Evolutionary conservation across 2,113 vertebrate genomes (phyloP).

Genomic region (Murina feae): DNA sequence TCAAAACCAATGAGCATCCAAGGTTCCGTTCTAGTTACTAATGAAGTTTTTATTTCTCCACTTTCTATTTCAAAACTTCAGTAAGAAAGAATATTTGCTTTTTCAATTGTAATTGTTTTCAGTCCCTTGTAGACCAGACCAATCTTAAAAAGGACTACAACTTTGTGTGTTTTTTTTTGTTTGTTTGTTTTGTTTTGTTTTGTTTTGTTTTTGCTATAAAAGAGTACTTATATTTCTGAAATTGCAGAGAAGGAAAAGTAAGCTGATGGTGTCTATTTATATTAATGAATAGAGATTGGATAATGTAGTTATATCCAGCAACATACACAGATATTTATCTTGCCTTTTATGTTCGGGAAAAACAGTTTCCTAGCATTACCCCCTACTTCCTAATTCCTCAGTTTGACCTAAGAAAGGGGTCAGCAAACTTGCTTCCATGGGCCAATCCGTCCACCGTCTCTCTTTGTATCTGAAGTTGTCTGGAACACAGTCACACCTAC

Average conservation of each 20-base stretch:
- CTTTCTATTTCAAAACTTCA: slow-evolving; percentile 69
- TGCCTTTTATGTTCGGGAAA: not conserved
- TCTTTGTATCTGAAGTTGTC: not conserved
- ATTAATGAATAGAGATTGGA: not conserved
- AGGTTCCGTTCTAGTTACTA: slow-evolving; percentile 48
- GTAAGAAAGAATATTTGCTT: slow-evolving; percentile 56
- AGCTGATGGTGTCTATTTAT: not conserved
- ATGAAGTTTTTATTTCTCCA: slow-evolving; percentile 65
- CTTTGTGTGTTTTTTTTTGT: not conserved
- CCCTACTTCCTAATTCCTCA: not conserved
- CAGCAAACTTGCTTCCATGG: not conserved
- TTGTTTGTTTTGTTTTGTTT: no score
- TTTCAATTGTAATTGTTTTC: slow-evolving; percentile 50
- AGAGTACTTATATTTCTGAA: slow-evolving; percentile 42
- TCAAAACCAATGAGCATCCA: slow-evolving; percentile 72
- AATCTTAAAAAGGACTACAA: slow-evolving; percentile 1
- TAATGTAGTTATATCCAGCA: not conserved
- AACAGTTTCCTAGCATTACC: not conserved
- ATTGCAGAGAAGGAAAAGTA: not conserved
- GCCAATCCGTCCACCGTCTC: not conserved
- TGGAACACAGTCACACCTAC: not conserved
- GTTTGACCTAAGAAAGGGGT: not conserved
- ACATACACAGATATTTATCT: not conserved
- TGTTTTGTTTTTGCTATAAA: not conserved
- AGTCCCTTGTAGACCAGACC: slow-evolving; percentile 1